Conservation (phyloP, 2,888 invertebrate species). For the Mesorhabditis spiculigera region DNA sequence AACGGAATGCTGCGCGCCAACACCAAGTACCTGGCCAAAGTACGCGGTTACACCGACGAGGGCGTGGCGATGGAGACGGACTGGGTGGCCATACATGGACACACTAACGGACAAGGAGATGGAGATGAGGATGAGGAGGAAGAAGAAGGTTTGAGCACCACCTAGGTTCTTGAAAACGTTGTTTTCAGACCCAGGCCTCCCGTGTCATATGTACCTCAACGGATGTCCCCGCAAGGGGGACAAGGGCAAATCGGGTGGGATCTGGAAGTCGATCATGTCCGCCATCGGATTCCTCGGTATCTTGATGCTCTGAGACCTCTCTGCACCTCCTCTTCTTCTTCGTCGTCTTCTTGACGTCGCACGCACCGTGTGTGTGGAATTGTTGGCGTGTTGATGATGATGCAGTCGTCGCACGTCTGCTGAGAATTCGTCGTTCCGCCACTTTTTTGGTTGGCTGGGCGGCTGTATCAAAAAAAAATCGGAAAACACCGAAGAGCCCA, state of each 20-base stretch:
- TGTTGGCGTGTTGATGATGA: too few species aligned
- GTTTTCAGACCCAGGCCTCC: slow-evolving; percentile 45
- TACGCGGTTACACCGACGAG: slow-evolving; percentile 50
- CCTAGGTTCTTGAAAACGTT: background rate
- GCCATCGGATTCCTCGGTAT: background rate
- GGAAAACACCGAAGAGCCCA: too few species aligned
- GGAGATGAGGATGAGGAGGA: slow-evolving; percentile 30
- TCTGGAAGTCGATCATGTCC: slow-evolving; percentile 3
- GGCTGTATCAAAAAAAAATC: too few species aligned
- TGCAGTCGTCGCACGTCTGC: too few species aligned
- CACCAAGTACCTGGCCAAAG: slow-evolving; percentile 49
- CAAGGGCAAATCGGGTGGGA: background rate
- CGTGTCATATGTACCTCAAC: slow-evolving; percentile 56
- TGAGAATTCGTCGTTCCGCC: too few species aligned
- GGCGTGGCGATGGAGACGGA: slow-evolving; percentile 55
- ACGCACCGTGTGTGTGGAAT: too few species aligned
- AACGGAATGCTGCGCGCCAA: slow-evolving; percentile 51
- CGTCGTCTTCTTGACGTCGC: too few species aligned
- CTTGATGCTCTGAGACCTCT: background rate
- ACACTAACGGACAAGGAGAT: slow-evolving; percentile 21
- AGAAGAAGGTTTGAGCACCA: slow-evolving; percentile 18
- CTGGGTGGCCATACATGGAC: slow-evolving; percentile 48
- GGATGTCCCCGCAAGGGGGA: slow-evolving; percentile 44
- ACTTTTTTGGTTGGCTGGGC: too few species aligned
- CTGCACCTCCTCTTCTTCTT: too few species aligned